A percentile compares a stretch with the other conserved stretches of the same genome.
phyloP scores from a whole-genome alignment of 2,888 invertebrate genomes.

The Heliconius ismenius region DNA sequence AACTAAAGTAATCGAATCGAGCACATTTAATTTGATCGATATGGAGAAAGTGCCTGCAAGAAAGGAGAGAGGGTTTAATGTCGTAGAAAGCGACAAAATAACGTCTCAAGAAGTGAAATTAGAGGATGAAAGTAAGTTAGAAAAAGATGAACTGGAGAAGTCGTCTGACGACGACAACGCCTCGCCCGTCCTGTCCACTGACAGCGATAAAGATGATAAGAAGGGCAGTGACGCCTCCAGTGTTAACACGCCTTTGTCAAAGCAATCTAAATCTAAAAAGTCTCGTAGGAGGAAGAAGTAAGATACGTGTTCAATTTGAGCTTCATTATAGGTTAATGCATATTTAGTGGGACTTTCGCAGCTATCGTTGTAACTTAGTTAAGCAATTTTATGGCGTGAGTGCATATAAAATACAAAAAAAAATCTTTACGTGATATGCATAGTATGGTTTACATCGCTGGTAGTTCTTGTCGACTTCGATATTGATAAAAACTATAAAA shows the following conservation, averaged over 20 bases:
- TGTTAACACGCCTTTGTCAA: conserved; percentile 62
- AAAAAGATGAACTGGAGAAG: conserved; percentile 72
- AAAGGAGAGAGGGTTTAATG: conserved; percentile 70
- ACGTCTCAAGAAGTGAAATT: conserved; percentile 69
- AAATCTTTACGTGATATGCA: conserved; percentile 42
- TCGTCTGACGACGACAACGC: conserved; percentile 82
- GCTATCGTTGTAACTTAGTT: conserved; percentile 61
- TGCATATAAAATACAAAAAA: conserved; percentile 69
- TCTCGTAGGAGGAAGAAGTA: conserved; percentile 84
- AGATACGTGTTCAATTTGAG: conserved; percentile 63
- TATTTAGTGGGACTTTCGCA: conserved; percentile 52
- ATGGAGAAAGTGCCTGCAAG: conserved; percentile 69
- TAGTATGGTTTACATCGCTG: conserved; percentile 35
- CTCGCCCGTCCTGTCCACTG: conserved; percentile 77
- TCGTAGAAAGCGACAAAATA: conserved; percentile 71
- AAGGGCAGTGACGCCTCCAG: conserved; percentile 66
- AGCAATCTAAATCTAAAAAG: conserved; percentile 79
- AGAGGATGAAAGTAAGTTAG: conserved; percentile 63
- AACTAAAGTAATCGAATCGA: conserved; percentile 62
- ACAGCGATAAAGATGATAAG: conserved; percentile 81
- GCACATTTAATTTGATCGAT: conserved; percentile 72
- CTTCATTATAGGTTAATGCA: conserved; percentile 47
- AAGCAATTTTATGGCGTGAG: conserved; percentile 54
- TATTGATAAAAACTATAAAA: conserved; percentile 47
- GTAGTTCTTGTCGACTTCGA: conserved; percentile 31